These are phyloP conservation scores for Diplosoma virens DNA, from an alignment of 23 tunicate genomes.

Conservation along the genomic window DNA sequence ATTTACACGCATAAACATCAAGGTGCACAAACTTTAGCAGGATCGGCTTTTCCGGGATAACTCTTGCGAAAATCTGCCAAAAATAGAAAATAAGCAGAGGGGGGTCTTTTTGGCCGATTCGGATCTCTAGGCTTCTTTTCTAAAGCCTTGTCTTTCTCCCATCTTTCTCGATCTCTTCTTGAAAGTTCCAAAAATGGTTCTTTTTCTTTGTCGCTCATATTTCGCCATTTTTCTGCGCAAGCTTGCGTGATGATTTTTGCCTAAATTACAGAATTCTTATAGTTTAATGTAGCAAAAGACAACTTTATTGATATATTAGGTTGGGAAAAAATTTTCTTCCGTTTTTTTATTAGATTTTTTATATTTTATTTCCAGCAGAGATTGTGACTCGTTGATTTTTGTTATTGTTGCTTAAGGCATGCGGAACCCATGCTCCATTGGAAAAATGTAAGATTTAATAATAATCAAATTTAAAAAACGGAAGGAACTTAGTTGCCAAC, in stretches of 20 bases:
- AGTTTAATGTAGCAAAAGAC: too few relatives aligned
- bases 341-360: too few relatives aligned
- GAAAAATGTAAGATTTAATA: too few relatives aligned
- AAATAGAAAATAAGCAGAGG: conserved; percentile 88
- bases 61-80: conserved; percentile 74
- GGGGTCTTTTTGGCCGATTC: conserved; percentile 91
- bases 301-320: too few relatives aligned
- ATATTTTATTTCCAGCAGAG: too few relatives aligned
- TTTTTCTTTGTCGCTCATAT: conserved; percentile 89
- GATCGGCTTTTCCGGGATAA: conserved; percentile 72
- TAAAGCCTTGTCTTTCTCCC: conserved; percentile 88
- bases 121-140: conserved; percentile 98
- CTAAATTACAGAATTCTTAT: conserved; percentile 38
- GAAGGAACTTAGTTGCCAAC: too few relatives aligned
- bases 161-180: conserved; percentile 78
- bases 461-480: too few relatives aligned
- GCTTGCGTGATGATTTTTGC: conserved; percentile 97
- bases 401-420: too few relatives aligned
- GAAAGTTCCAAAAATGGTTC: conserved; percentile 89
- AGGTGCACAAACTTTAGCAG: conserved; percentile 84
- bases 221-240: conserved; percentile 97
- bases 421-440: too few relatives aligned
- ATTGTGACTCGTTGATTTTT: too few relatives aligned
- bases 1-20: too few relatives aligned
- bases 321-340: too few relatives aligned